phyloP scores from a whole-genome alignment of 2,888 invertebrate genomes.

The Metacarcinus magister region DNA sequence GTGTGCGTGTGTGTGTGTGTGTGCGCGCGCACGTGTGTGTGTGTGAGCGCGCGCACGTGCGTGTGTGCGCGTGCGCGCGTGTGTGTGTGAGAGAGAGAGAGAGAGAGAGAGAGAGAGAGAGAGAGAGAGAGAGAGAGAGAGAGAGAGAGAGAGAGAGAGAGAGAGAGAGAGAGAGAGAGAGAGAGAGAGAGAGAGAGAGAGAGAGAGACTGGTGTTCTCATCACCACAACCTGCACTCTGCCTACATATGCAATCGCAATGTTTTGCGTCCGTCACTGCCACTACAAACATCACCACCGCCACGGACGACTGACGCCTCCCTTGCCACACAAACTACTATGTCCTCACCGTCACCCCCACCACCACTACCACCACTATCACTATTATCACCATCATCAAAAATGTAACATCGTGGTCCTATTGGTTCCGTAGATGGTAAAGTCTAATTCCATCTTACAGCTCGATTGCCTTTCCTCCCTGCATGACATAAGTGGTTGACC shows the following conservation, averaged over 20 bases:
- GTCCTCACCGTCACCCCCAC: background rate
- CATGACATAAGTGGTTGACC: background rate
- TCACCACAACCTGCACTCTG: background rate
- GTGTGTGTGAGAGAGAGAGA: too few relatives aligned
- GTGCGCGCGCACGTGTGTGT: too few relatives aligned
- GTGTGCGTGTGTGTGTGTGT: background rate
- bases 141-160: too few relatives aligned
- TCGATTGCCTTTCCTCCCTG: background rate
- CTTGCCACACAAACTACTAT: background rate
- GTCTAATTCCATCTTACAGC: background rate
- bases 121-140: too few relatives aligned
- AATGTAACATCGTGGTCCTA: background rate
- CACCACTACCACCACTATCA: background rate
- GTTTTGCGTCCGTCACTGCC: slow-evolving; percentile 21
- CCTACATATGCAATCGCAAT: background rate
- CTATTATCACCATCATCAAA: background rate
- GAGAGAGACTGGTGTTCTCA: background rate
- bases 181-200: background rate
- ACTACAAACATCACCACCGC: background rate
- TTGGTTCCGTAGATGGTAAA: background rate
- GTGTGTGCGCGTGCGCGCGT: too few relatives aligned
- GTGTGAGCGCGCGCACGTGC: too few relatives aligned
- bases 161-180: too few relatives aligned
- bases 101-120: too few relatives aligned
- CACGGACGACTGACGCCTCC: background rate